A percentile compares a stretch with the other conserved stretches of the same genome.
Conservation (phyloP, 2,888 invertebrate genomes). For the Lymantria dispar region DNA sequence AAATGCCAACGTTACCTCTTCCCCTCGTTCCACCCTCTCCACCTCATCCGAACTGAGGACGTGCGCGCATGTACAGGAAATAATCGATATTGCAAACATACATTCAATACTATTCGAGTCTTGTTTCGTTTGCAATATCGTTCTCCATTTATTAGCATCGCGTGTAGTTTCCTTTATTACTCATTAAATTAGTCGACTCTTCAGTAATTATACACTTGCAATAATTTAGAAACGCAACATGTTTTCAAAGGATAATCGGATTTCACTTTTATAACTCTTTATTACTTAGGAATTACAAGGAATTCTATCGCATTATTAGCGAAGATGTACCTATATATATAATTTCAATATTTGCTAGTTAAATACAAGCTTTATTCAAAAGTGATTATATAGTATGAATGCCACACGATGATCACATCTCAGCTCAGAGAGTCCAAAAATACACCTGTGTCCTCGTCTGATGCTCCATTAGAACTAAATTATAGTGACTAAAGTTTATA, state of each 20-base stretch:
- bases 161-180: constrained; percentile 22
- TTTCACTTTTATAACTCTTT: neutral
- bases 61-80: constrained; percentile 52
- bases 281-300: neutral
- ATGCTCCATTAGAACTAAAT: constrained; percentile 25
- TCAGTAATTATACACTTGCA: constrained; percentile 4
- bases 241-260: neutral
- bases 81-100: constrained; percentile 57
- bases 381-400: constrained; percentile 14
- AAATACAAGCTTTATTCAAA: neutral
- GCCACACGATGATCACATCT: constrained; percentile 28
- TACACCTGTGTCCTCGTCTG: constrained; percentile 40
- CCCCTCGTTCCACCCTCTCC: constrained; percentile 12
- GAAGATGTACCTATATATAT: neutral
- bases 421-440: constrained; percentile 46
- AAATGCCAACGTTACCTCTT: constrained; percentile 46
- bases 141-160: constrained; percentile 35
- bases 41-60: constrained; percentile 22
- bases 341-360: neutral
- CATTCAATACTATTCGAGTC: constrained; percentile 39
- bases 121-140: constrained; percentile 11
- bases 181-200: constrained; percentile 8
- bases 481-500: constrained; percentile 42
- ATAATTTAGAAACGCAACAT: neutral
- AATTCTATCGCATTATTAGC: neutral